A percentile compares a stretch with the other conserved stretches of the same genome.
phyloP scores from a whole-genome alignment of 2,797 vertebrate genomes.

The Gastrophryne carolinensis region DNA sequence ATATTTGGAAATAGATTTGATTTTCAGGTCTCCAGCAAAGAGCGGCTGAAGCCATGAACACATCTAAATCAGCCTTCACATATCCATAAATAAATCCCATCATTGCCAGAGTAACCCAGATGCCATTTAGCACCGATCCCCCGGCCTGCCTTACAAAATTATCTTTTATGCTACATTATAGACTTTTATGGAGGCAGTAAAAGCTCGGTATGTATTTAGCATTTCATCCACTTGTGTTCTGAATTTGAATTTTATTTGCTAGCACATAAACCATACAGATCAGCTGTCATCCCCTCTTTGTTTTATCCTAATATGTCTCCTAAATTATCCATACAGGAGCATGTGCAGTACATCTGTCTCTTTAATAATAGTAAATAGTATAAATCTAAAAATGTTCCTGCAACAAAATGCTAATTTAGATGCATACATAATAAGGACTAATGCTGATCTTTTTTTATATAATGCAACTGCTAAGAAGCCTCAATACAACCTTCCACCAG shows the following conservation, averaged over 20 bases:
- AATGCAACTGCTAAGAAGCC: too few species aligned
- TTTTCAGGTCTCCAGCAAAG: not conserved
- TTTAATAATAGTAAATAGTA: too few species aligned
- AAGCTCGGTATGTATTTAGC: not conserved
- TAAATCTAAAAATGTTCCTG: too few species aligned
- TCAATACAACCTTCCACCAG: too few species aligned
- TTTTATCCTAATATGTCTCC: not conserved
- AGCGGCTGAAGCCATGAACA: not conserved
- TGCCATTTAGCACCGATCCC: not conserved
- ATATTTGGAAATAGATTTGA: too few species aligned
- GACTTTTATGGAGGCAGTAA: constrained; percentile 3
- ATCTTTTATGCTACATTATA: not conserved
- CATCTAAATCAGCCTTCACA: not conserved
- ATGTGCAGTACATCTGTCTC: too few species aligned
- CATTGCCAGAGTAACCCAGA: not conserved
- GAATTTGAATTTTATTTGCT: not conserved
- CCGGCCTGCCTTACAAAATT: not conserved
- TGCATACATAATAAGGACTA: too few species aligned
- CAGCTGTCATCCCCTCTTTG: not conserved
- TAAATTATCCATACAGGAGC: not conserved
- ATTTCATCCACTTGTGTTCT: not conserved
- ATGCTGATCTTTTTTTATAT: too few species aligned
- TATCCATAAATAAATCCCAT: not conserved
- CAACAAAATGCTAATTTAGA: too few species aligned
- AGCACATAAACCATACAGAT: not conserved